Conservation (phyloP, 2,888 invertebrate genomes). For the Bombylius discolor region DNA sequence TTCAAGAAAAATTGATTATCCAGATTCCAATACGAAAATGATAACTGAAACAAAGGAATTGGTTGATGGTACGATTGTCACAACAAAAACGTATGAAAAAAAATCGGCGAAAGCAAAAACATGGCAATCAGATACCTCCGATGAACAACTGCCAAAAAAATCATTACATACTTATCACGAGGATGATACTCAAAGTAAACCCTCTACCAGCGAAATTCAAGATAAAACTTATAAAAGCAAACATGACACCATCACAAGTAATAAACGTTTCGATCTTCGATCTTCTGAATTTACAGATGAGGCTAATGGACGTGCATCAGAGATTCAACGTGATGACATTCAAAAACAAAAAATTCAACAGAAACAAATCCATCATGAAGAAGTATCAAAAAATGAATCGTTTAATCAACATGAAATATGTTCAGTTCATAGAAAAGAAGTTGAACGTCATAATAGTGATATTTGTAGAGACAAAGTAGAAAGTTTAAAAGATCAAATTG, state of each 20-base stretch:
- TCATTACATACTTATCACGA: no score
- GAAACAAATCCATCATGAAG: background rate
- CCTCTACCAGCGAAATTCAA: background rate
- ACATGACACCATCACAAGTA: background rate
- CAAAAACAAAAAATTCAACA: background rate
- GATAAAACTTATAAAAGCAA: background rate
- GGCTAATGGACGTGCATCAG: background rate
- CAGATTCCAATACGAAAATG: conserved; percentile 52
- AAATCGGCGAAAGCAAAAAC: conserved; percentile 23
- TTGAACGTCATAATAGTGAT: background rate
- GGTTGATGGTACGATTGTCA: conserved; percentile 52
- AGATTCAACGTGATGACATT: background rate
- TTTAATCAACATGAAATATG: background rate
- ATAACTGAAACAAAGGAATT: conserved; percentile 52
- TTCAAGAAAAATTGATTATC: conserved; percentile 46
- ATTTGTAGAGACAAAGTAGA: conserved; percentile 16
- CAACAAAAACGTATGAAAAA: conserved; percentile 55
- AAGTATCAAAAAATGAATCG: background rate
- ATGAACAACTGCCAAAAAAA: background rate
- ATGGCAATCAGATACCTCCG: background rate
- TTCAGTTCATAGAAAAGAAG: background rate
- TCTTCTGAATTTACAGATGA: background rate
- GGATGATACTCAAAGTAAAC: background rate
- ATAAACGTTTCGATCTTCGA: background rate
- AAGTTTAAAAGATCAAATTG: conserved; percentile 17